Conservation (phyloP, 2,113 vertebrate species). For the Trogon surrucura region DNA sequence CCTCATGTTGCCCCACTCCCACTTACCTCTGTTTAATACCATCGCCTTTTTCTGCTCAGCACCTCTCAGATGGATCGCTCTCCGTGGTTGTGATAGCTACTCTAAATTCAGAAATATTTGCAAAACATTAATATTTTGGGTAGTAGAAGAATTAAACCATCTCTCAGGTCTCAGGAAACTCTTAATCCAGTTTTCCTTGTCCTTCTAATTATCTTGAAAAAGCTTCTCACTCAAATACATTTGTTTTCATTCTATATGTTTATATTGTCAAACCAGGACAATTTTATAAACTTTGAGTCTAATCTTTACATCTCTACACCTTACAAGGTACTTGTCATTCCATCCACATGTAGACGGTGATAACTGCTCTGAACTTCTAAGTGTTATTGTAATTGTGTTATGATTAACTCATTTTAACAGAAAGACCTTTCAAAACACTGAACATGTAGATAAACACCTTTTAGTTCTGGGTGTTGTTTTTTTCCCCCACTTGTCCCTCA, state of each 20-base stretch:
- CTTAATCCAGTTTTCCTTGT: background rate
- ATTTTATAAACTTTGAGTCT: background rate
- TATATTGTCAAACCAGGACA: too few relatives aligned
- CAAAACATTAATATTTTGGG: background rate
- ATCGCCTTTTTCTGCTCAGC: background rate
- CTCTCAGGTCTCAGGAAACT: background rate
- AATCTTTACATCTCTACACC: background rate
- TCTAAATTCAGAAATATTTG: background rate
- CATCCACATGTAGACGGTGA: too few relatives aligned
- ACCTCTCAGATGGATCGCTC: background rate
- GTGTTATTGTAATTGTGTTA: background rate
- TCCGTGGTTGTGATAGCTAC: rapidly evolving
- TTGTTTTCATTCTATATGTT: background rate
- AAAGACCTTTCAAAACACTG: background rate
- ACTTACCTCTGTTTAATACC: rapidly evolving
- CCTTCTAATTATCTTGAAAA: background rate
- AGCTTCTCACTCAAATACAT: rapidly evolving
- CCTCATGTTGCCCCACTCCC: background rate
- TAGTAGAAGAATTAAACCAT: background rate
- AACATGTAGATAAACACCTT: background rate
- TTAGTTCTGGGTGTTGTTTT: background rate
- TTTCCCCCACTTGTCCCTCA: background rate
- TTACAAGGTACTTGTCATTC: background rate
- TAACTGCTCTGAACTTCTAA: background rate
- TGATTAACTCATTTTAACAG: background rate